Conservation (phyloP, 2,113 vertebrate species). For the Cyanistes caeruleus region DNA sequence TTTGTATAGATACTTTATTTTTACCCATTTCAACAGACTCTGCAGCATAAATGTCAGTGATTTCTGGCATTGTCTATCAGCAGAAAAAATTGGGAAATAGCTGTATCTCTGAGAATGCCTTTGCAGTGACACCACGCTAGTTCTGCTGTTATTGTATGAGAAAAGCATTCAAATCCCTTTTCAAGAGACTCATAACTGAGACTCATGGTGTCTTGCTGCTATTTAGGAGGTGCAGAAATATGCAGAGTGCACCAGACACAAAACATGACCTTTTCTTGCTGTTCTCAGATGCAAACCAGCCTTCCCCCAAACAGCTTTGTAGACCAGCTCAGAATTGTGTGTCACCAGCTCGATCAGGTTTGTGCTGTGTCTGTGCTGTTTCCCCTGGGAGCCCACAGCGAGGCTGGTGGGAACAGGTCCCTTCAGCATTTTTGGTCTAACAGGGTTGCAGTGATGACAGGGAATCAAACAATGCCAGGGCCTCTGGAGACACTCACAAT, state of each 20-base stretch:
- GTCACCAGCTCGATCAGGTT: not conserved
- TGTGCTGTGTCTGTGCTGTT: not conserved
- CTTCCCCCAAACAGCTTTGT: not conserved
- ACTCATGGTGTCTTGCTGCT: not conserved
- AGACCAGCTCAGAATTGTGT: not conserved
- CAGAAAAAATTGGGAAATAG: not conserved
- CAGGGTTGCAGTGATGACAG: not conserved
- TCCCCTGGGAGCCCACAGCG: accelerated
- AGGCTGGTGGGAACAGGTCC: not conserved
- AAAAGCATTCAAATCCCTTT: not conserved
- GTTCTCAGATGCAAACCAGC: not conserved
- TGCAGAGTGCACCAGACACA: not conserved
- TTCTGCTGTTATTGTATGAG: not conserved
- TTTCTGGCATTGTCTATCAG: not conserved
- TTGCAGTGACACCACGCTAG: not conserved
- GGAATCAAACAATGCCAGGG: not conserved
- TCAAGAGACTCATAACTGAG: not conserved
- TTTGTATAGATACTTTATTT: not conserved
- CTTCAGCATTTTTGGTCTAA: not conserved
- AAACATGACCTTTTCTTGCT: not conserved
- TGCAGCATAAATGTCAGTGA: not conserved
- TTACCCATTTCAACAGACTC: not conserved
- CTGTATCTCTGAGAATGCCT: not conserved
- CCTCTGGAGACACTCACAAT: not conserved
- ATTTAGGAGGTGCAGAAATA: not conserved